These are phyloP conservation scores for Lepus timidus DNA, from an alignment of 2,113 vertebrate species.

Conservation along the genomic window DNA sequence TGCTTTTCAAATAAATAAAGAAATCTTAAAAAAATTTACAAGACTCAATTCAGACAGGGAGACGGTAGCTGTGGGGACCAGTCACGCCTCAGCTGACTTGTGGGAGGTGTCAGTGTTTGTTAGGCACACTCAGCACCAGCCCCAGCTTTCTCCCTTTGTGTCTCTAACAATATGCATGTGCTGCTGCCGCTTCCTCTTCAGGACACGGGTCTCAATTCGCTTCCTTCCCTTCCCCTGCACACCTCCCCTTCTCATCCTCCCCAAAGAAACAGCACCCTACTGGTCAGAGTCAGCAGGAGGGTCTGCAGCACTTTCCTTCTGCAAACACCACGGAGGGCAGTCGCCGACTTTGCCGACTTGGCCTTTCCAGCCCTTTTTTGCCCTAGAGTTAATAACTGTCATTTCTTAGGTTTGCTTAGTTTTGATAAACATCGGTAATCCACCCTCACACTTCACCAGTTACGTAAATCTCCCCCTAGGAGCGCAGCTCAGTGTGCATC, in stretches of 20 bases:
- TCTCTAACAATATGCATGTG: not conserved
- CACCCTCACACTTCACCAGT: not conserved
- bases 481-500: fast-evolving
- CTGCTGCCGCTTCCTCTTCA: not conserved
- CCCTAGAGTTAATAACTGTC: conserved; percentile 49
- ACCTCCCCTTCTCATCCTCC: not conserved
- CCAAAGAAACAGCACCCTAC: not conserved
- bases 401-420: conserved; percentile 40
- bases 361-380: not conserved
- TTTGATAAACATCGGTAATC: conserved; percentile 21
- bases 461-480: not conserved
- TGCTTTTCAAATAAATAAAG: too few relatives aligned
- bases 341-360: not conserved
- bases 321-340: not conserved
- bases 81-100: not conserved
- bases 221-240: not conserved
- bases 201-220: too few relatives aligned
- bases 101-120: too few relatives aligned
- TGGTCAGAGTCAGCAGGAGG: not conserved
- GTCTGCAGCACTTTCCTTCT: not conserved
- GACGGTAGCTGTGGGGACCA: not conserved
- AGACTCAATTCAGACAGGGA: not conserved
- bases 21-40: too few relatives aligned
- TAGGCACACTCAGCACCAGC: too few relatives aligned
- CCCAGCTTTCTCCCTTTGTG: not conserved